Evolutionary conservation across 92 coral and sea anemone genomes (phyloP).

Genomic region (Isaurus tuberculatus): DNA sequence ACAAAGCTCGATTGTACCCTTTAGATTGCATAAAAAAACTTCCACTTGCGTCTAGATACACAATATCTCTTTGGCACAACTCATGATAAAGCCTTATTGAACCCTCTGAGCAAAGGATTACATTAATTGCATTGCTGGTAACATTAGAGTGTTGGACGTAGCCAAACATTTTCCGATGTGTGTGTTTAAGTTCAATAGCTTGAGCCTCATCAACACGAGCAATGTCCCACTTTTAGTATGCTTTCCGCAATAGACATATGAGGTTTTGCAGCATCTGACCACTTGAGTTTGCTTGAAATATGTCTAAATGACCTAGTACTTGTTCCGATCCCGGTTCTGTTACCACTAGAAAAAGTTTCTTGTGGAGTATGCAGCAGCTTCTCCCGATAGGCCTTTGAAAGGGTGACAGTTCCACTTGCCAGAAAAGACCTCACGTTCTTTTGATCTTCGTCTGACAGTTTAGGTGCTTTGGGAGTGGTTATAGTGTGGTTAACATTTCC

Average conservation of each 20-base stretch:
- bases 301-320: conserved; percentile 24
- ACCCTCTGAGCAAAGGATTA: conserved; percentile 48
- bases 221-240: conserved; percentile 11
- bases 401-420: background rate
- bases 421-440: background rate
- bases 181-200: conserved; percentile 37
- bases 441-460: background rate
- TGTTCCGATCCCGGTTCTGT: conserved; percentile 29
- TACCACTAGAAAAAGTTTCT: conserved; percentile 29
- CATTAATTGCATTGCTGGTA: conserved; percentile 15
- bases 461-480: conserved; percentile 30
- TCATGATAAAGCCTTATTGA: conserved; percentile 43
- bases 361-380: background rate
- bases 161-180: conserved; percentile 36
- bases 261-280: background rate
- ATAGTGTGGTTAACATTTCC: conserved; percentile 36
- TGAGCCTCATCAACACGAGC: background rate
- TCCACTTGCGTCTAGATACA: conserved; percentile 54
- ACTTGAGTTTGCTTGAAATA: background rate
- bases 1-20: background rate
- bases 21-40: conserved; percentile 25
- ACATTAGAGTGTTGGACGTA: conserved; percentile 42
- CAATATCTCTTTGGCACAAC: conserved; percentile 22
- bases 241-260: conserved; percentile 20
- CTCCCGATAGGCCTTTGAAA: conserved; percentile 37